These are phyloP conservation scores for Argyresthia albistria DNA, from an alignment of 2,888 invertebrate species.

Conservation along the genomic window DNA sequence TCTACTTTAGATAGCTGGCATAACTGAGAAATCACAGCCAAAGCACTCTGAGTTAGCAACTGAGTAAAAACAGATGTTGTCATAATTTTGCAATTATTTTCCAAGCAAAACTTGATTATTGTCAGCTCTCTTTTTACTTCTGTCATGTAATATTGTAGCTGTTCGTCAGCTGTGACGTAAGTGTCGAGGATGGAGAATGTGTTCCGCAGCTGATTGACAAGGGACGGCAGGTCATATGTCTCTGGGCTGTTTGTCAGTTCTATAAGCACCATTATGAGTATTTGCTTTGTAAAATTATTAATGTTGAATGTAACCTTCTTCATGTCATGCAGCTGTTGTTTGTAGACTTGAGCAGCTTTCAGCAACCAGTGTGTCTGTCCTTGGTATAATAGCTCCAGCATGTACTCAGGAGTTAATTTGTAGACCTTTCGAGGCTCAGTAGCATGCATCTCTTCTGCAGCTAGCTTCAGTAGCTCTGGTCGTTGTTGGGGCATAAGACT, in stretches of 20 bases:
- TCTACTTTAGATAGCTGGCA: conserved; percentile 62
- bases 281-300: conserved; percentile 63
- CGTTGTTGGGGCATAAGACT: conserved; percentile 48
- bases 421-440: conserved; percentile 56
- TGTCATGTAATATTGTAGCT: conserved; percentile 57
- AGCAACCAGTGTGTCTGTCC: conserved; percentile 62
- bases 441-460: conserved; percentile 45
- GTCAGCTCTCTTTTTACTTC: conserved; percentile 64
- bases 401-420: conserved; percentile 60
- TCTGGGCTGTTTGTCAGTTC: conserved; percentile 61
- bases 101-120: conserved; percentile 61
- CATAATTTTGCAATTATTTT: conserved; percentile 63
- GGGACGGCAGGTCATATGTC: conserved; percentile 53
- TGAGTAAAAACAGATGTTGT: conserved; percentile 63
- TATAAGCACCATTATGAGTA: conserved; percentile 62
- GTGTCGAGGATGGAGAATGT: conserved; percentile 63
- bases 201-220: conserved; percentile 56
- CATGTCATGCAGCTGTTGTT: conserved; percentile 55
- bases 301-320: conserved; percentile 63
- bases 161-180: conserved; percentile 49
- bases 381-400: conserved; percentile 63
- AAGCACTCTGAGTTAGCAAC: conserved; percentile 54
- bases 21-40: conserved; percentile 64
- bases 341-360: conserved; percentile 58
- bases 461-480: conserved; percentile 40